Conservation (phyloP, 2,113 vertebrate species). For the Sorex fumeus region DNA sequence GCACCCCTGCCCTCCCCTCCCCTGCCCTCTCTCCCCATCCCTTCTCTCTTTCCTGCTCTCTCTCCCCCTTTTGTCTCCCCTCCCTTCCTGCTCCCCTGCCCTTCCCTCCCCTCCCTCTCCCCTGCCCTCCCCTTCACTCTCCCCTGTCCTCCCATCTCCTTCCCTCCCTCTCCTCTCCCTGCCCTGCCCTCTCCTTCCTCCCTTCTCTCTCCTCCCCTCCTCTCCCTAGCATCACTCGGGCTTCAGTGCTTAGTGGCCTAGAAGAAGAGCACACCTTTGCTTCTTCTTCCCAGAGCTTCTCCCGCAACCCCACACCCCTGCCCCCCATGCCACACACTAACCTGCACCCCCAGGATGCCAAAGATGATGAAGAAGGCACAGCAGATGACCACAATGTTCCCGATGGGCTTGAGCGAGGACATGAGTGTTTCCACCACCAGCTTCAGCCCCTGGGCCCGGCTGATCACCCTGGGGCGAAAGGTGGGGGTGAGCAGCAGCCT, state of each 20-base stretch:
- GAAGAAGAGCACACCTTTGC: not conserved
- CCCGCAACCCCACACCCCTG: not conserved
- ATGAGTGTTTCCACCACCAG: constrained; percentile 99
- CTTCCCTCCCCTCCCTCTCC: no score
- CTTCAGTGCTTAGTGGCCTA: not conserved
- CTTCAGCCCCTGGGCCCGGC: constrained; percentile 98
- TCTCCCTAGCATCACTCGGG: not conserved
- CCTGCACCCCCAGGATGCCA: constrained; percentile 99
- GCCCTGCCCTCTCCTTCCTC: not conserved
- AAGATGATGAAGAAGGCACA: constrained; percentile 99
- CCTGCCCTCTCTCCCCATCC: not conserved
- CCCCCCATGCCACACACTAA: constrained; percentile 82
- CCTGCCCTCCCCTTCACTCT: no score
- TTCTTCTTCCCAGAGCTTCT: not conserved
- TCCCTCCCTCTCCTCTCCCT: no score
- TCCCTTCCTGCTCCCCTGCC: no score
- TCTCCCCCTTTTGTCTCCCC: not conserved
- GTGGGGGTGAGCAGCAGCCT: not conserved
- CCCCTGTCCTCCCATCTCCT: not conserved
- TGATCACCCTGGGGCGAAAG: constrained; percentile 93
- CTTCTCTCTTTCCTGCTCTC: not conserved
- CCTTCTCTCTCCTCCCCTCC: not conserved
- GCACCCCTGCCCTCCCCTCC: not conserved
- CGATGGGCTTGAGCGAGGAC: constrained; percentile 99
- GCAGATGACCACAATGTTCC: constrained; percentile 99